Percentiles rank a stretch among this genome's conserved stretches.
Conservation (phyloP, 2,113 vertebrate species). For the Apeltes quadracus region DNA sequence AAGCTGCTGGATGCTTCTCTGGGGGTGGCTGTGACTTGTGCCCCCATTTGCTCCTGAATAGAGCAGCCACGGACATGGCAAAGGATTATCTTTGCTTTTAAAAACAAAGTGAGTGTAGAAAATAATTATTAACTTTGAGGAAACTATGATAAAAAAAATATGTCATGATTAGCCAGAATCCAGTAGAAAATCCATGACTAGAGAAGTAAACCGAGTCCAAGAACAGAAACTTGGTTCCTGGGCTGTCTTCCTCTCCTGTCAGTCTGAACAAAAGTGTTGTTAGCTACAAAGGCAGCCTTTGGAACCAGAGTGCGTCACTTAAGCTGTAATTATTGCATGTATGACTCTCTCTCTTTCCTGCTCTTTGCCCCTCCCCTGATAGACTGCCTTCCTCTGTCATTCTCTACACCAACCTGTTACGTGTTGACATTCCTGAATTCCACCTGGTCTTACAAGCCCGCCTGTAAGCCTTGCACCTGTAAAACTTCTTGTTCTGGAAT, state of each 20-base stretch:
- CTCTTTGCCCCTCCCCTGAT: constrained; percentile 64
- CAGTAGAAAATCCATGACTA: constrained; percentile 64
- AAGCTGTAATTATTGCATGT: constrained; percentile 65
- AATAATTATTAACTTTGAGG: constrained; percentile 1
- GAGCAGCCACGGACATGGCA: constrained; percentile 70
- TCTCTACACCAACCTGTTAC: constrained; percentile 51
- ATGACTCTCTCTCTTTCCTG: constrained; percentile 55
- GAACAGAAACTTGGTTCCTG: not conserved
- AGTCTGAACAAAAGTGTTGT: constrained; percentile 26
- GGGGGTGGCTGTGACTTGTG: constrained; percentile 67
- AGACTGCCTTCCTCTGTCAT: constrained; percentile 43
- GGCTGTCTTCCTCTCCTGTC: constrained; percentile 9
- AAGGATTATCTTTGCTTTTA: constrained; percentile 8
- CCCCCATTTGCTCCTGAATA: constrained; percentile 75
- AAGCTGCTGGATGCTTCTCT: constrained; percentile 24
- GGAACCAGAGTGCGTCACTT: constrained; percentile 32
- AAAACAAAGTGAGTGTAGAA: not conserved
- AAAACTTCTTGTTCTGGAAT: constrained; percentile 54
- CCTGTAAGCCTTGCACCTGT: constrained; percentile 5
- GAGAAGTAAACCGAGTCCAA: constrained; percentile 6
- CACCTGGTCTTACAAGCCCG: constrained; percentile 49
- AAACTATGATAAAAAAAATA: constrained; percentile 12
- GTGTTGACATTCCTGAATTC: constrained; percentile 62
- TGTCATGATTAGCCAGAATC: constrained; percentile 59
- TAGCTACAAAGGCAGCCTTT: constrained; percentile 32